Evolutionary conservation across 1,140 invertebrate species (phyloP), one percentile per base, ranked within the genome.

Genomic region (Halyomorpha halys): DNA sequence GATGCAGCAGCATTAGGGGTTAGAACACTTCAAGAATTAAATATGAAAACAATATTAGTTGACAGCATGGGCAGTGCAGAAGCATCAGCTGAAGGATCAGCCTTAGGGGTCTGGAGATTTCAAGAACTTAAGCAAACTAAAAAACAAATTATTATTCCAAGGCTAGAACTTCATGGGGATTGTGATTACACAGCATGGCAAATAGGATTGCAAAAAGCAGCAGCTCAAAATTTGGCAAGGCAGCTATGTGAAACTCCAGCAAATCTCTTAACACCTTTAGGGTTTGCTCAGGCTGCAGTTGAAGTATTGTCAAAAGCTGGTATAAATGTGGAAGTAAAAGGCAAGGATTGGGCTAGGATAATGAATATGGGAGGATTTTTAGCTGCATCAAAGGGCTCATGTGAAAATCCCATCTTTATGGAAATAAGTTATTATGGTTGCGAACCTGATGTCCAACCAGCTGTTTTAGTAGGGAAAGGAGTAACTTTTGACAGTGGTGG

Each of bases 401-500:
- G 73, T 60, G 80, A 85, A 72, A 79, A 79, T n/a, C 82, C 81
- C 3, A 75, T 79, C 19, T 84, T 86, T 70, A 67, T 86, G 2
- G 83, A 86, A 69, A 70, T 83, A 15, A 76, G 72, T 62, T 80
- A 79, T 67, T 72, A 76, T 67, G 78, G 78, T n/a, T 74, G 71
- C 49, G 70, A 73, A 47, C 72, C 74, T 34, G 72, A 75, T 61
- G 70, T 76, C 15, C 74, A 77, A 30, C 77, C 79, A 6, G 72
- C 73, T 23, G 65, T 73, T 19, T 65, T 72, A 63, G 67, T 75
- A 66, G 78, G 77, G 18, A 79, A 85, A 73, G 84, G 84, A 13
- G 76, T 85, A 16, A 85, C 82, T 2, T 86, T 84, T 75, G 83
- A 86, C 70, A 81, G 80, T 69, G 84, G 84, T 59, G 84, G 84